Evolutionary conservation across 2,888 invertebrate species (phyloP).

Genomic region (Phyllotreta cruciferae): DNA sequence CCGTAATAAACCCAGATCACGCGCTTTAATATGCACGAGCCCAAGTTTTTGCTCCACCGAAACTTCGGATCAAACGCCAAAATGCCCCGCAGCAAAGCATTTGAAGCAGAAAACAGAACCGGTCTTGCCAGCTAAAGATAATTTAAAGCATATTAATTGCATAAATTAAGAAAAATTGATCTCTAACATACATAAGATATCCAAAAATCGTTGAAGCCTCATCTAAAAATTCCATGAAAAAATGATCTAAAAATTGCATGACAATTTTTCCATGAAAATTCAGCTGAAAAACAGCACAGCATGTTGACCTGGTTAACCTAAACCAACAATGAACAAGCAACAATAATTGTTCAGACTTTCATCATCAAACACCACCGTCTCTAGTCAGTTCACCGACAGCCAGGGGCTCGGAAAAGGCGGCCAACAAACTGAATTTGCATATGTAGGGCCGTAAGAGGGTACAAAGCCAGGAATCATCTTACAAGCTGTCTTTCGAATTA

Average conservation of each 20-base stretch:
- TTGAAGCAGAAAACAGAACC: slow-evolving; percentile 11
- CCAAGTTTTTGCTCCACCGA: slow-evolving; percentile 10
- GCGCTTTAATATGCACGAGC: slow-evolving; percentile 15
- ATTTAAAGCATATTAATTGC: neutral
- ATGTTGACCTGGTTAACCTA: slow-evolving; percentile 1
- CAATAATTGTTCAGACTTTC: slow-evolving; percentile 30
- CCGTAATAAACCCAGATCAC: slow-evolving; percentile 19
- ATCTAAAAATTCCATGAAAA: too few relatives aligned
- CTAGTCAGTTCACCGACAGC: slow-evolving; percentile 23
- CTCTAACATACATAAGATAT: too few relatives aligned
- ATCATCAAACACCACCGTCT: slow-evolving; percentile 26
- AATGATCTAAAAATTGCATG: too few relatives aligned
- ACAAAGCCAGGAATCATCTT: slow-evolving; percentile 22
- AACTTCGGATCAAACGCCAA: slow-evolving; percentile 3
- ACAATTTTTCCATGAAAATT: too few relatives aligned
- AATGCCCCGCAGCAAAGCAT: slow-evolving; percentile 9
- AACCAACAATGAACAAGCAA: slow-evolving; percentile 12
- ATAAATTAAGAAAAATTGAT: neutral
- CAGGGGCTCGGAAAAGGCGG: slow-evolving; percentile 22
- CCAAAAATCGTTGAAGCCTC: too few relatives aligned
- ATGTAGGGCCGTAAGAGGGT: slow-evolving; percentile 21
- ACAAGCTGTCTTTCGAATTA: slow-evolving; percentile 27
- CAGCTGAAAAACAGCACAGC: neutral
- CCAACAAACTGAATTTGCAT: slow-evolving; percentile 26
- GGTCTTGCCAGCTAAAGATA: neutral